Percentiles rank a stretch among this genome's conserved stretches.
Conservation (phyloP, 2,888 invertebrate species). For the Andrena bucephala region DNA sequence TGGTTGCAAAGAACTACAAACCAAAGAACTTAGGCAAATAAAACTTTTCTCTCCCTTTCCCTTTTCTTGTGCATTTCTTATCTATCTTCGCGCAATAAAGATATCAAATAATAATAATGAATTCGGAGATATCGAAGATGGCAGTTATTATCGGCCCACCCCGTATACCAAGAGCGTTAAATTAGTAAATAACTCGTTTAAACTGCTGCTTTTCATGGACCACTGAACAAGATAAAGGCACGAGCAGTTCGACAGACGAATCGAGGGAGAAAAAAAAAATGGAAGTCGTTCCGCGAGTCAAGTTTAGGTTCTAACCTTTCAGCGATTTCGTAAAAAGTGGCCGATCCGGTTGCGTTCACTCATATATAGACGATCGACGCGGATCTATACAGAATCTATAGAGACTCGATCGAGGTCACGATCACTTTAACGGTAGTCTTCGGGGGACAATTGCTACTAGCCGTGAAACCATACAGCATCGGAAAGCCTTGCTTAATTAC, state of each 20-base stretch:
- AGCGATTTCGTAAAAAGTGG: slow-evolving; percentile 45
- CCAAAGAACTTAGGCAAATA: too few species aligned
- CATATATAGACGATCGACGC: slow-evolving; percentile 54
- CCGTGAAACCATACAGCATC: slow-evolving; percentile 40
- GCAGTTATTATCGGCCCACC: too few species aligned
- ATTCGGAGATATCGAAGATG: too few species aligned
- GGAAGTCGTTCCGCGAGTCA: slow-evolving; percentile 14
- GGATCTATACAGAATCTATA: slow-evolving; percentile 68
- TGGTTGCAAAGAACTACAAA: too few species aligned
- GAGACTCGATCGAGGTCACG: slow-evolving; percentile 68
- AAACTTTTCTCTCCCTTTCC: too few species aligned
- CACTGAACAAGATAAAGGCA: not conserved
- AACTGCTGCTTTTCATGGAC: not conserved
- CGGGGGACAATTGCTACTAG: slow-evolving; percentile 52
- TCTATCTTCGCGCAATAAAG: too few species aligned
- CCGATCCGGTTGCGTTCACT: slow-evolving; percentile 47
- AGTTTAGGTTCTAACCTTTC: slow-evolving; percentile 25
- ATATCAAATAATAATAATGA: too few species aligned
- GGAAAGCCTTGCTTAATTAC: slow-evolving; percentile 17
- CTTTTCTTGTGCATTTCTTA: too few species aligned
- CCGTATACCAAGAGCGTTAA: too few species aligned
- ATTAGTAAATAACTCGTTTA: too few species aligned
- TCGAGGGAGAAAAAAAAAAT: not conserved
- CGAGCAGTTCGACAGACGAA: not conserved
- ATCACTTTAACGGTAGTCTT: slow-evolving; percentile 72